These are phyloP conservation scores for Carterocephalus palaemon DNA, from an alignment of 2,888 invertebrate species.

Conservation along the genomic window DNA sequence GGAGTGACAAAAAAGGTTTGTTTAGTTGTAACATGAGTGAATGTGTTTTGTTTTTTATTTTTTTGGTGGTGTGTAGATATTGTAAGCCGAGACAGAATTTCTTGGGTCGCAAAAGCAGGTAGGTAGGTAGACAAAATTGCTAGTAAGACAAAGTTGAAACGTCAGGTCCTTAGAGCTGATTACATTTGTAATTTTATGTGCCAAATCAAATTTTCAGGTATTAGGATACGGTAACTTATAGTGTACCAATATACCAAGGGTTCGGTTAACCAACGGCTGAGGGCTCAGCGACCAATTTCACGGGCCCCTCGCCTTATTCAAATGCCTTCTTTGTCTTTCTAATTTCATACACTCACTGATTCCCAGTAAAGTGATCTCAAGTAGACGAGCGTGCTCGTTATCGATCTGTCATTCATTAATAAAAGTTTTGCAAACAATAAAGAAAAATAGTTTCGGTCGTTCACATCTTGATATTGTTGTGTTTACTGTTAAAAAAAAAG, in stretches of 20 bases:
- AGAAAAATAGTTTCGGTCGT: no score
- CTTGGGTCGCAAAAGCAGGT: neutral
- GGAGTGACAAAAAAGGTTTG: no score
- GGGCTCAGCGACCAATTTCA: conserved; percentile 75
- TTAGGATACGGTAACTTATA: conserved; percentile 58
- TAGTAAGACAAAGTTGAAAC: conserved; percentile 1
- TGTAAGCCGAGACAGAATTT: neutral
- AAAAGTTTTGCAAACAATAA: conserved; percentile 3
- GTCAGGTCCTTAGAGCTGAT: neutral
- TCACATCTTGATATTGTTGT: no score
- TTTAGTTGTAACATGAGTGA: no score
- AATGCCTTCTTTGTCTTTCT: conserved; percentile 75
- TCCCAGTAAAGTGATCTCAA: conserved; percentile 51
- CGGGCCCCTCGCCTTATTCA: conserved; percentile 71
- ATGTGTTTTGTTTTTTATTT: neutral
- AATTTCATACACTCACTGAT: conserved; percentile 67
- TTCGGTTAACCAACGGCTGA: conserved; percentile 70
- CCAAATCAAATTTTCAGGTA: conserved; percentile 74
- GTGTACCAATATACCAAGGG: conserved; percentile 46
- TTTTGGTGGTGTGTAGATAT: neutral
- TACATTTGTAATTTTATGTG: neutral
- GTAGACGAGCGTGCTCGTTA: conserved; percentile 30
- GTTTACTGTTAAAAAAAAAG: no score
- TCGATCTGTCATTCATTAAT: conserved; percentile 28
- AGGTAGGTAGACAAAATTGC: neutral